Conservation (phyloP, 2,888 invertebrate species). For the Drosophila diplacantha region DNA sequence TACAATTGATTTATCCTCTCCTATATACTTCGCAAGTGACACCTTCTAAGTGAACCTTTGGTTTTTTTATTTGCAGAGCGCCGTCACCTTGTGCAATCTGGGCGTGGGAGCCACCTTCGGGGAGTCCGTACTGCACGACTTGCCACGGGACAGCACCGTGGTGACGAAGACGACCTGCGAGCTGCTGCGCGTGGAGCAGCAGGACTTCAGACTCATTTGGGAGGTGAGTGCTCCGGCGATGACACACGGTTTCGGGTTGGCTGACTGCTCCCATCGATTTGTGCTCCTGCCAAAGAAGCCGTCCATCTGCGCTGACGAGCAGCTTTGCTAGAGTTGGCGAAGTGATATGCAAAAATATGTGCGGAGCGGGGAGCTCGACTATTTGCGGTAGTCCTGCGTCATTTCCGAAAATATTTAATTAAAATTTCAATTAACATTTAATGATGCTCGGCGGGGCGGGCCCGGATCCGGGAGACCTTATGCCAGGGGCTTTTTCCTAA, state of each 20-base stretch:
- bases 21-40: slow-evolving; percentile 7
- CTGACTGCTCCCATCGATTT: slow-evolving; percentile 7
- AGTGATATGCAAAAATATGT: slow-evolving; percentile 22
- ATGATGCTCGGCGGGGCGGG: slow-evolving; percentile 42
- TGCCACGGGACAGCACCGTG: slow-evolving; percentile 85
- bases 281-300: neutral
- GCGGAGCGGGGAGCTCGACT: slow-evolving; percentile 5
- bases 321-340: slow-evolving; percentile 32
- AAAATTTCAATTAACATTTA: slow-evolving; percentile 70
- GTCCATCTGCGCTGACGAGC: slow-evolving; percentile 40
- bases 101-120: slow-evolving; percentile 88
- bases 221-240: slow-evolving; percentile 80
- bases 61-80: slow-evolving; percentile 79
- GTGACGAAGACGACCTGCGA: slow-evolving; percentile 86
- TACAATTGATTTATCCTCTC: neutral
- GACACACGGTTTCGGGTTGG: slow-evolving; percentile 16
- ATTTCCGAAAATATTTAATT: slow-evolving; percentile 67
- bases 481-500: slow-evolving; percentile 30
- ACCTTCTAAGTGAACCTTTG: neutral
- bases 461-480: neutral
- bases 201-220: slow-evolving; percentile 87
- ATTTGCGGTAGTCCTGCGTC: slow-evolving; percentile 58
- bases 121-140: slow-evolving; percentile 85
- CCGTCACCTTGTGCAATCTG: slow-evolving; percentile 83
- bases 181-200: slow-evolving; percentile 85